A percentile compares a stretch with the other conserved stretches of the same genome.
These are phyloP conservation scores for Drosophila histrio DNA, from an alignment of 2,888 invertebrate genomes.

Conservation along the genomic window DNA sequence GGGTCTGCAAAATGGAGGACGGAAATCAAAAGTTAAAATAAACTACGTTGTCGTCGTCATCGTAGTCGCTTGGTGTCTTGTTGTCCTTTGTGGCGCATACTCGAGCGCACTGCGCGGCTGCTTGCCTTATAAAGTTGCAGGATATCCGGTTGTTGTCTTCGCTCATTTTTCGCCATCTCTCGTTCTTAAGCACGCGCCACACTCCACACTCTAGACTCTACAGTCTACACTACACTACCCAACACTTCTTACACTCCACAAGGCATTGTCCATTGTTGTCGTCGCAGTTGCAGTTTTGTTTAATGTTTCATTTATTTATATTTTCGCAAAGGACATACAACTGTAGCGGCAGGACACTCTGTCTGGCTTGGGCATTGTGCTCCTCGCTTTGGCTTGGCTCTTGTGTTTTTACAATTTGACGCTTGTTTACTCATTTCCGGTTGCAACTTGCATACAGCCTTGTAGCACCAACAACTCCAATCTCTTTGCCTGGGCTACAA, in stretches of 20 bases:
- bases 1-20: constrained; percentile 36
- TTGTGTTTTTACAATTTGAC: constrained; percentile 76
- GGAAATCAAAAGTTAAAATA: constrained; percentile 78
- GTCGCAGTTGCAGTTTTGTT: constrained; percentile 49
- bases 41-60: constrained; percentile 59
- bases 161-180: constrained; percentile 76
- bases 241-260: constrained; percentile 16
- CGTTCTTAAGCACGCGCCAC: constrained; percentile 49
- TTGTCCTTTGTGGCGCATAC: constrained; percentile 56
- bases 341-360: constrained; percentile 13
- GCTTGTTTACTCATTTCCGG: constrained; percentile 80
- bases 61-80: constrained; percentile 30
- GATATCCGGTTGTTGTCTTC: constrained; percentile 81
- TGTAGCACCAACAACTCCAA: no score
- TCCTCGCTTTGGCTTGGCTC: constrained; percentile 19
- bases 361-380: constrained; percentile 48
- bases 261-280: constrained; percentile 45
- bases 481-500: constrained; percentile 5
- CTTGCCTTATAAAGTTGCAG: constrained; percentile 79
- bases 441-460: constrained; percentile 49
- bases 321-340: constrained; percentile 46
- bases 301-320: constrained; percentile 79
- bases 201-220: constrained; percentile 18
- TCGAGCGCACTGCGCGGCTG: constrained; percentile 26
- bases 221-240: background rate